Evolutionary conservation across 2,888 invertebrate genomes (phyloP), one percentile per base, ranked within the genome.

Genomic region (Onthophagus sagittarius): DNA sequence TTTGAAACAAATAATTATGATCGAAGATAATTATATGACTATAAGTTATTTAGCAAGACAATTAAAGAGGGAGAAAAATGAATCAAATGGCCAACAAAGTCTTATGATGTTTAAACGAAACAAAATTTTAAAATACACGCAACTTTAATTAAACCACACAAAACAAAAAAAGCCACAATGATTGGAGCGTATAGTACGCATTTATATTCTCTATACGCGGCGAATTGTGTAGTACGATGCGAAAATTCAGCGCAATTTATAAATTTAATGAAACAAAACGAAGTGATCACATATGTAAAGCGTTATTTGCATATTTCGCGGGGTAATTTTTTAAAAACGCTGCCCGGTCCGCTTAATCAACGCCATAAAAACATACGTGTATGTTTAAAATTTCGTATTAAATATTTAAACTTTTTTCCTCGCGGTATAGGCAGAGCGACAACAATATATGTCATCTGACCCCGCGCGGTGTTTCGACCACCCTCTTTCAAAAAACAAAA

Each of bases 231-330:
- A 23, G 39, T 7, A 53, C 9, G 39, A 53, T 11, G 39, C 83
- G 83, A 83, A 84, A 84, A 84, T 83, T 83, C 84, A 83, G 84
- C 84, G 84, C 82, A 83, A 84, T 84, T 85, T 81, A 84, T 84
- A 83, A 84, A 85, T 84, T 85, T 85, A 84, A 85, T 84, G 84
- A 84, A 85, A 85, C 79, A 79, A 79, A 79, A 79, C 79, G 78
- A 79, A 79, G 78, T 77, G 78, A 79, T 84, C 84, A 84, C 83
- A 84, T 83, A 84, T 84, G 84, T 82, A 83, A 84, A 84, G 83
- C 83, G 84, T 82, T 82, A 81, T 82, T 82, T 82, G 80, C 79
- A 81, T 82, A 82, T 82, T 81, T 81, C 39, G 80, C 77, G 74
- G 79, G 80, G 81, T 80, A 80, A 80, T 81, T 81, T 81, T 79